These are phyloP conservation scores for Crypturellus undulatus DNA, from an alignment of 2,113 vertebrate genomes.

Conservation along the genomic window DNA sequence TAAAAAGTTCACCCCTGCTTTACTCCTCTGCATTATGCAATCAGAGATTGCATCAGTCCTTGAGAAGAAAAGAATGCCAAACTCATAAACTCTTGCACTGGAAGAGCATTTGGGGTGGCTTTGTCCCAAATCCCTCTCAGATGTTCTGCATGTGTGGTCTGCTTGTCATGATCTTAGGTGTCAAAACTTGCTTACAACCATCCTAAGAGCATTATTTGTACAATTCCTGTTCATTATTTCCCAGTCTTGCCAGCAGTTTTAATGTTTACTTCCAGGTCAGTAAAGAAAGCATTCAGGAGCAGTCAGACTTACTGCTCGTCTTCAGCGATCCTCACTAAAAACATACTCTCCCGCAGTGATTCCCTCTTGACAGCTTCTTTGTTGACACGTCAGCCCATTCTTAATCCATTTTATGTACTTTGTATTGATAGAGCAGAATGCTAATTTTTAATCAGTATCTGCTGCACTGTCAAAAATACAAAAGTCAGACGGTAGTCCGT, in stretches of 20 bases:
- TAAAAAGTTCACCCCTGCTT: background rate
- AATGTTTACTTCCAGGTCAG: constrained; percentile 26
- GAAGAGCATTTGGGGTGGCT: background rate
- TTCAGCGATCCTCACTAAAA: background rate
- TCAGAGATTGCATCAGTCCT: background rate
- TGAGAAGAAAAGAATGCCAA: background rate
- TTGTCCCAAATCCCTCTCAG: background rate
- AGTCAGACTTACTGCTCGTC: background rate
- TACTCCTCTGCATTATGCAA: background rate
- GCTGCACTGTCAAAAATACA: constrained; percentile 7
- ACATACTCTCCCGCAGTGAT: background rate
- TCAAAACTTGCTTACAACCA: background rate
- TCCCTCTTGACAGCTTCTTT: constrained; percentile 47
- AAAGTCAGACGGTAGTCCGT: constrained; percentile 32
- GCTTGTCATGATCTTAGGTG: background rate
- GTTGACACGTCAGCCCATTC: constrained; percentile 28
- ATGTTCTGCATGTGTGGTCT: background rate
- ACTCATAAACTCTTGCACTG: background rate
- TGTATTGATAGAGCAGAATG: constrained; percentile 41
- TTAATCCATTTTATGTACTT: constrained; percentile 30
- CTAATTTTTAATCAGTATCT: constrained; percentile 57
- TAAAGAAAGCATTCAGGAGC: constrained; percentile 8
- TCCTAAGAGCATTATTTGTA: background rate
- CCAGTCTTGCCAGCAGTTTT: background rate
- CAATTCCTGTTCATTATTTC: background rate